Evolutionary conservation across 2,888 invertebrate species (phyloP), one percentile per base, ranked within the genome.

Genomic region (Hesperia comma): DNA sequence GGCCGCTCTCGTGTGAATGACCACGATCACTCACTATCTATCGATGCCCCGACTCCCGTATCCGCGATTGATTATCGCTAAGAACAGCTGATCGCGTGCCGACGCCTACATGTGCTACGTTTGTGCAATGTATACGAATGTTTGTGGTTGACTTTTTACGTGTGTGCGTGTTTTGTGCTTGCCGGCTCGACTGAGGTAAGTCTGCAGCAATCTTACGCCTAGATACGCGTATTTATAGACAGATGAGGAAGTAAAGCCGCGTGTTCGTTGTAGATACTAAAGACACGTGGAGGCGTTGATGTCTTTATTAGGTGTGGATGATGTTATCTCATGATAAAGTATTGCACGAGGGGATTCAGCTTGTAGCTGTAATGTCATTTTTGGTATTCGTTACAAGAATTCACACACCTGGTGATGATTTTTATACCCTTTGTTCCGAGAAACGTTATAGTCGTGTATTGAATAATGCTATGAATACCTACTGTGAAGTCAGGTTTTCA

Each of bases 41-140:
- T 26, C 26, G 26, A 26, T 4, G 5, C 26, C 26, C 41, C 49
- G 21, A 60, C 21, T 61, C 60, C 67, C 68, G 69, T 69, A 68
- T 67, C 69, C 69, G 63, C 70, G 69, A 71, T 72, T 72, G 73
- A 75, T 75, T 69, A 71, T 68, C 69, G 57, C 68, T 74, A 77
- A 77, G 83, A 87, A 81, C 88, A 90, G 88, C 88, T 90, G 88
- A 86, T 85, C 82, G 81, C 81, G 82, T 79, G 78, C 63, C 63
- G 84, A 77, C 56, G 82, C 83, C 77, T 80, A 82, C 88, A 85
- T 88, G 90, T 87, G 87, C 79, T 82, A 88, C 88, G 88, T 79
- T 82, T 82, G 89, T 90, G 90, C 77, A 75, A 81, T 83, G 75
- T 81, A 77, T 84, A 82, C 84, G 79, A 83, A 85, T 84, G 85